Base-by-base conservation (phyloP, 2,113 vertebrate species). In the Sphaerodactylus townsendi region DNA sequence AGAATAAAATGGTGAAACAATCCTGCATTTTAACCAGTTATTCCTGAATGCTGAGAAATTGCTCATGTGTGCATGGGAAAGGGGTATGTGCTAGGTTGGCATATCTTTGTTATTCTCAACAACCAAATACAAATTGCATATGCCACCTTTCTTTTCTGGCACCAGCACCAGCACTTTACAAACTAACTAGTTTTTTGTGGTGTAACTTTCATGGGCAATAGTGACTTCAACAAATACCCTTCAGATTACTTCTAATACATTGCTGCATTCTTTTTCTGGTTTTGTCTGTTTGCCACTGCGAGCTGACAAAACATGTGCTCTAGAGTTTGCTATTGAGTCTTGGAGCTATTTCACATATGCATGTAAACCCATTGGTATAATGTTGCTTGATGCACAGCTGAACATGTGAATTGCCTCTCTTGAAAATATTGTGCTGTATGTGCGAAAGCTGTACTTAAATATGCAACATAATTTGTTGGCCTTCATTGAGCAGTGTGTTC, bases 151-250 rank as follows among this genome's bases (percentile, higher is more conserved):
- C 23, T 48, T 7, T 37, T 59, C 19, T 44, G 59, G 72, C 81
- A 84, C 65, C 82, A 77, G 72, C 81, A 84, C 65, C 82, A 77
- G 82, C 73, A 84, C 82, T 70, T 77, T 84, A 77, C 30, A 70
- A 77, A 44, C 48, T 59, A 71, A 62, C 35, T 71, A 33, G 25
- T 69, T 35, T 15, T 33, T 41, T 83, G 33, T 53, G 64, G 37
- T 44, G 28, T 35, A 19, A 78, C 10, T 66, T n/a, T 77, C 73
- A 77, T 28, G 21, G 37, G 46, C 73, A 69, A 46, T 69, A 44
- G 8, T 15, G 13, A 53, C 15, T 69, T 65, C 64, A 56, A 37
- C 50, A 74, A 74, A 62, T 37, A 78, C 8, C 46, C 69, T 71
- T 28, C 46, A 17, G 41, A 70, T 25, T 5, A 59, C 19, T 11